phyloP scores from a whole-genome alignment of 2,113 vertebrate genomes.

The Fulica atra region DNA sequence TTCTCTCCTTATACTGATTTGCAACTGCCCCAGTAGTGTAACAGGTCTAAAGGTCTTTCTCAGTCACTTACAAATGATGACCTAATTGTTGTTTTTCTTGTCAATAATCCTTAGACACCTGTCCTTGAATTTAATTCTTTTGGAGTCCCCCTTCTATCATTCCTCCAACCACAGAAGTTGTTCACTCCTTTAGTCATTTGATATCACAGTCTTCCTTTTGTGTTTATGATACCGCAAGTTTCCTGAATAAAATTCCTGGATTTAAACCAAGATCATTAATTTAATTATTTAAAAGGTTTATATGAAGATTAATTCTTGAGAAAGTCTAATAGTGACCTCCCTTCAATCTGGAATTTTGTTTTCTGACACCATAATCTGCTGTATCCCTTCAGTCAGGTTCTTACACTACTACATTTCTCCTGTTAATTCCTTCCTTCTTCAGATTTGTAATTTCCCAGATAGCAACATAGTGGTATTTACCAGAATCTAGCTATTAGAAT shows the following conservation, averaged over 20 bases:
- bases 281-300: background rate
- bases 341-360: background rate
- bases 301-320: background rate
- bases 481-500: background rate
- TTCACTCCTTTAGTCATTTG: background rate
- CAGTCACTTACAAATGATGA: background rate
- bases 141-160: background rate
- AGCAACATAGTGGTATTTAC: background rate
- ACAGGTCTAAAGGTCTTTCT: background rate
- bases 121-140: background rate
- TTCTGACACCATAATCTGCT: background rate
- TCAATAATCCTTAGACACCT: background rate
- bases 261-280: background rate
- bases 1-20: background rate
- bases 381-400: background rate
- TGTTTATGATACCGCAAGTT: background rate
- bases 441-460: background rate
- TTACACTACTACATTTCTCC: background rate
- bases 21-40: background rate
- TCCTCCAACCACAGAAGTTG: background rate
- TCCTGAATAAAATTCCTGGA: rapidly evolving
- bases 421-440: background rate
- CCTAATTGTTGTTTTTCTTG: background rate
- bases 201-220: background rate
- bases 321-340: background rate